Conservation (phyloP, 2,888 invertebrate species). For the Onchidella celtica region DNA sequence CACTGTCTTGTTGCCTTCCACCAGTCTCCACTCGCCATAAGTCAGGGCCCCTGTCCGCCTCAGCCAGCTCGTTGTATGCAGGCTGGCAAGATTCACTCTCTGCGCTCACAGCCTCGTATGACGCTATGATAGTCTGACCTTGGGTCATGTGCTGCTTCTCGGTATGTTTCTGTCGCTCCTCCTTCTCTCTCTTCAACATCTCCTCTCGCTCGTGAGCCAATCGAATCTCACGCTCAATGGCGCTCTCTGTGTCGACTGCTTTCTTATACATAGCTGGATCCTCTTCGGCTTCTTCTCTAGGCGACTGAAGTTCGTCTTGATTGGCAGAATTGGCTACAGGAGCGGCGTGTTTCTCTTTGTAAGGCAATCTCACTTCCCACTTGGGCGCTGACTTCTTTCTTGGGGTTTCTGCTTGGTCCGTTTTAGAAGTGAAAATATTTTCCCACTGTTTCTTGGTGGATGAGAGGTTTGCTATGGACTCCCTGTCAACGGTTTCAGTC, state of each 20-base stretch:
- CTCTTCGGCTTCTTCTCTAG: neutral
- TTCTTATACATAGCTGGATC: constrained; percentile 16
- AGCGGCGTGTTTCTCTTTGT: constrained; percentile 36
- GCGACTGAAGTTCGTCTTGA: neutral
- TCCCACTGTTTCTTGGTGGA: constrained; percentile 72
- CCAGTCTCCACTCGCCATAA: constrained; percentile 61
- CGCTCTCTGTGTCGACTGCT: constrained; percentile 64
- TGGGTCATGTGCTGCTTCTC: constrained; percentile 42
- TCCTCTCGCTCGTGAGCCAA: constrained; percentile 74
- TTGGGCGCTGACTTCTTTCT: constrained; percentile 44
- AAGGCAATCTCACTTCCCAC: constrained; percentile 53
- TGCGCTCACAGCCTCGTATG: constrained; percentile 45
- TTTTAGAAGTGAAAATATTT: constrained; percentile 47
- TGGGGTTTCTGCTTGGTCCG: neutral
- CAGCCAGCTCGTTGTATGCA: constrained; percentile 72
- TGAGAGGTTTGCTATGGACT: constrained; percentile 71
- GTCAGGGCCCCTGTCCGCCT: constrained; percentile 73
- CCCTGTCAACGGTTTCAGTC: constrained; percentile 68
- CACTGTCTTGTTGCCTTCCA: constrained; percentile 63
- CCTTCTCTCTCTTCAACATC: constrained; percentile 68
- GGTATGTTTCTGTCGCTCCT: constrained; percentile 60
- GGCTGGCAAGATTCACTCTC: constrained; percentile 53
- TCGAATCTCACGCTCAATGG: constrained; percentile 76
- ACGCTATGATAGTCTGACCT: constrained; percentile 35
- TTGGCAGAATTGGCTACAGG: constrained; percentile 35